Evolutionary conservation across 2,113 vertebrate genomes (phyloP).

Genomic region (Eclectus roratus): DNA sequence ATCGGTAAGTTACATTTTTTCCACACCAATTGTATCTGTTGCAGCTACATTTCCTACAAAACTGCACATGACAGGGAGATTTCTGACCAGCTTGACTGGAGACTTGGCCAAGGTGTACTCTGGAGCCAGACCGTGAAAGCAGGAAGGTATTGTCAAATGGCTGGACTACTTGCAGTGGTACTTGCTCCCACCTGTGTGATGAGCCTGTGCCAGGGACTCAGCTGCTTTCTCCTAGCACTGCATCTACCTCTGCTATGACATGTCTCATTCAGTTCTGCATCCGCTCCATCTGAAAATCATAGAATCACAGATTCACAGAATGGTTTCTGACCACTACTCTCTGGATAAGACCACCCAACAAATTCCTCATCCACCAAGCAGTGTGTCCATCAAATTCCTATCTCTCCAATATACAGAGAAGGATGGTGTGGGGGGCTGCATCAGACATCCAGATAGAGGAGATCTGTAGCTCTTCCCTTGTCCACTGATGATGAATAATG

Average conservation of each 20-base stretch:
- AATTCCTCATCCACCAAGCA: not conserved
- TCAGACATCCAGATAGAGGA: not conserved
- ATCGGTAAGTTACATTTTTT: not conserved
- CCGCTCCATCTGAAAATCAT: not conserved
- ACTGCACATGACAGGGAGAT: not conserved
- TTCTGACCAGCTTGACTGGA: not conserved
- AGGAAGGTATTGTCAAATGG: not conserved
- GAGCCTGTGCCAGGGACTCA: not conserved
- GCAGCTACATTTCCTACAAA: not conserved
- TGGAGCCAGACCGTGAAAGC: not conserved
- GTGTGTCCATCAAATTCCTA: not conserved
- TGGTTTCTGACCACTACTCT: not conserved
- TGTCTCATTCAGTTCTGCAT: not conserved
- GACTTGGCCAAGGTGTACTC: rapidly evolving
- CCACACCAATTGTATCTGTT: not conserved
- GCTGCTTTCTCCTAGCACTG: not conserved
- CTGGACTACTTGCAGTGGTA: rapidly evolving
- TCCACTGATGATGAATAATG: not conserved
- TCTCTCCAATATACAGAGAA: not conserved
- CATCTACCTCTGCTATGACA: not conserved
- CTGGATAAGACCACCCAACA: not conserved
- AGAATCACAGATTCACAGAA: not conserved
- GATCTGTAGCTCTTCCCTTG: not conserved
- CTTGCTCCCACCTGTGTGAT: not conserved
- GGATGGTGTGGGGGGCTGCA: not conserved